phyloP scores from a whole-genome alignment of 1,140 invertebrate species.

The honey bee (Apis mellifera) region DNA sequence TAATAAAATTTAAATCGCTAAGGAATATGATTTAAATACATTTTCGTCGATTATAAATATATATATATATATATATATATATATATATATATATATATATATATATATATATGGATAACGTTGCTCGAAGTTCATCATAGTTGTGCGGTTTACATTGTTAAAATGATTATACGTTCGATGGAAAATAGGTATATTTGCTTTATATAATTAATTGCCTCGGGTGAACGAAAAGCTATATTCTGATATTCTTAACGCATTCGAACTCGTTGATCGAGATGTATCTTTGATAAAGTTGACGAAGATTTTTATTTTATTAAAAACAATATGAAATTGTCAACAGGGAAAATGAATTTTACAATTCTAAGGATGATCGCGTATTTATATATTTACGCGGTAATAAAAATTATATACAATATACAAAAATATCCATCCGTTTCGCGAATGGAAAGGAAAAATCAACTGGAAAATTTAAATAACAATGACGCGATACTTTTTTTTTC shows the following conservation, averaged over 20 bases:
- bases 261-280: too few relatives aligned
- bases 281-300: too few relatives aligned
- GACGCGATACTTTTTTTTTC: neutral
- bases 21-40: neutral
- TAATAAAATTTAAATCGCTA: neutral
- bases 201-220: neutral
- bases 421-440: constrained; percentile 18
- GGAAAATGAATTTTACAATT: neutral
- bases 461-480: constrained; percentile 47
- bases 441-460: constrained; percentile 14
- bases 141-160: neutral
- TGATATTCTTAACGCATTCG: neutral
- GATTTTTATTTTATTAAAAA: neutral
- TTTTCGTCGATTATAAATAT: neutral
- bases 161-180: neutral
- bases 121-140: neutral
- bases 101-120: neutral
- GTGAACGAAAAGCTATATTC: neutral
- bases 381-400: constrained; percentile 3
- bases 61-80: too few relatives aligned
- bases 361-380: neutral
- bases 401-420: neutral
- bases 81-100: too few relatives aligned
- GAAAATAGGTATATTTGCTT: neutral
- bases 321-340: neutral